Base-by-base conservation (phyloP, 2,888 invertebrate species). In the Ceratothoa steindachneri region DNA sequence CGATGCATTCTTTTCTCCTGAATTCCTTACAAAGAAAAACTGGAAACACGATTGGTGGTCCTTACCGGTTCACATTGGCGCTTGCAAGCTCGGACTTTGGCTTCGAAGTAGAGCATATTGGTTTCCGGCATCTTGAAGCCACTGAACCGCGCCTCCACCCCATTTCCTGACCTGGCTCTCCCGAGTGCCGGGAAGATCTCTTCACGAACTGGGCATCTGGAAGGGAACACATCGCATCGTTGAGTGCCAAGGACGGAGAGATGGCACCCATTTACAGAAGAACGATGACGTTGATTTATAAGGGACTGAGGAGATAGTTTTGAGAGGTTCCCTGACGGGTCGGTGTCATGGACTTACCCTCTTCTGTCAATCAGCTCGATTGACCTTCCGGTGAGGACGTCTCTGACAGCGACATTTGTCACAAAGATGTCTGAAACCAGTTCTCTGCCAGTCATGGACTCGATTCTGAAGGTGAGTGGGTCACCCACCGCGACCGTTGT, bases 91-190 rank as follows among this genome's bases (percentile, higher is more conserved):
- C 92, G 87, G 0, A 95, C 95, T 0, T 93, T 95, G 0, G 95
- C 95, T 85, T 95, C 95, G 82, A 95, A 95, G 0, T 95, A 93
- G 81, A 95, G 85, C 87, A 94, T 94, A 84, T 95, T 95, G 0
- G 95, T 95, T 85, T 95, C 95, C 0, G 95, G 95, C 80, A 95
- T 94, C 85, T 95, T 95, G 83, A 95, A 95, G 0, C 95, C 95
- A 84, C 95, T 94, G 84, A 95, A 95, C 82, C 93, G 88, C 0
- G 95, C 94, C 86, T 95, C 94, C 70, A 95, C 85, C 2, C 92
- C 93, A 82, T 94, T 93, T 0, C 93, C 91, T 81, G 89, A 93
- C 28, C 95, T 88, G 0, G 93, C 89, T 82, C 92, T 90, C 83
- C 94, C 94, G 81, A 95, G 84, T 83, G 94, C 93, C 0, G 95